Base-by-base conservation (phyloP, 1,140 invertebrate species). In the Scylla paramamosain region DNA sequence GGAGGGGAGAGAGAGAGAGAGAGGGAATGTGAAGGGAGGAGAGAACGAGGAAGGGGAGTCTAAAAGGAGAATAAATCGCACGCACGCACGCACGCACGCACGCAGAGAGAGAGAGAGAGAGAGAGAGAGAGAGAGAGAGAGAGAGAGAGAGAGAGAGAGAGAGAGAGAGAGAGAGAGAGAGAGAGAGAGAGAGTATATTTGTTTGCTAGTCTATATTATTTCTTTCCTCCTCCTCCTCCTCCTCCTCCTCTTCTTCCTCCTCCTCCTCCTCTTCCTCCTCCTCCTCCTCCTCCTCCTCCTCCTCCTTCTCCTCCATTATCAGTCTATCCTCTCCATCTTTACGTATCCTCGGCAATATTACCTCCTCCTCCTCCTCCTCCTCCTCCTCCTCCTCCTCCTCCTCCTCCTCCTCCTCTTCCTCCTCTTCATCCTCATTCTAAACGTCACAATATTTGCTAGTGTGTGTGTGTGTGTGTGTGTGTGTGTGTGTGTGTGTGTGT, bases 271-370 rank as follows among this genome's bases (percentile, higher is more conserved):
- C 88, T 39, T 39, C n/a, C 14, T 45, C 32, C n/a, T 16, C 39
- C 88, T 90, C 88, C 48, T 32, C 32, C 83, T 86, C 83, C 32
- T 32, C 32, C 83, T 86, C 83, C 83, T 86, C 83, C 32, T 32
- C 32, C 83, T 86, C 88, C 46, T 32, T 28, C 83, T 86, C 83
- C n/a, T 32, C 32, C 83, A 29, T 31, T 84, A 28, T 86, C 88
- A 45, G 32, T 90, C 31, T 90, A 32, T 46, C 88, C 48, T 46
- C 45, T 46, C 48, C 32, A 32, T 46, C 88, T 3, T 32, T 0
- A 32, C 46, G 14, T 39, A 31, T 89, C 88, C 45, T 45, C 12
- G 1, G 25, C 14, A 32, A 88, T 88, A 29, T 88, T 10, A 29
- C 3, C 32, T 16, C 32, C 32, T 32, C 31, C 31, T 32, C 86